A percentile compares a stretch with the other conserved stretches of the same genome.
Conservation (phyloP, 2,113 vertebrate species). For the Boulengeromyrus knoepffleri region DNA sequence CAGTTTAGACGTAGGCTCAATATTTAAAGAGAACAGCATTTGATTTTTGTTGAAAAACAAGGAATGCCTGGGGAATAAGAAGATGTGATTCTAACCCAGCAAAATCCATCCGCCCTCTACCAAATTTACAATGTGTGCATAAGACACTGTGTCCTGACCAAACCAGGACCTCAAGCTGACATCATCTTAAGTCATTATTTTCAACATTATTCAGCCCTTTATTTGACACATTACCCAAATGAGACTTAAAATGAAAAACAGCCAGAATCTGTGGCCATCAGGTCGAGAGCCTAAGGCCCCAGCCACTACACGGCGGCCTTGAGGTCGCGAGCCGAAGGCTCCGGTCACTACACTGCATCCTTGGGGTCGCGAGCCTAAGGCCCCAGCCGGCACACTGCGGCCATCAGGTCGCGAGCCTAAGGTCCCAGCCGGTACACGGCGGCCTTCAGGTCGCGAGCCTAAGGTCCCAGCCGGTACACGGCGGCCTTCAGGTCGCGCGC, state of each 20-base stretch:
- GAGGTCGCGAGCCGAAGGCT: too few species aligned
- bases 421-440: neutral
- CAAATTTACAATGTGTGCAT: neutral
- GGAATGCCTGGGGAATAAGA: neutral
- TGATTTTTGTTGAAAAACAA: neutral
- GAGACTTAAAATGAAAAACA: neutral
- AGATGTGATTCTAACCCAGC: neutral
- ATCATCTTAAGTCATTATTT: neutral
- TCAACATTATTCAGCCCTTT: neutral
- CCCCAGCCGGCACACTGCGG: neutral
- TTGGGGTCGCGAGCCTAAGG: too few species aligned
- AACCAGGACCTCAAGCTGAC: neutral
- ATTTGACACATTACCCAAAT: neutral
- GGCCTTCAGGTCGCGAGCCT: neutral
- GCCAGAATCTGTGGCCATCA: neutral
- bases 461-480: too few species aligned
- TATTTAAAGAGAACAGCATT: neutral
- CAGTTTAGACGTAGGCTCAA: neutral
- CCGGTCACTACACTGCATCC: too few species aligned
- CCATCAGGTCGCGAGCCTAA: neutral
- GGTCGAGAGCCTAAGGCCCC: too few species aligned
- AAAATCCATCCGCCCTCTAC: neutral
- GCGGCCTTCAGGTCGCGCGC: too few species aligned
- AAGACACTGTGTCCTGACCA: neutral
- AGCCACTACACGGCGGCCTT: fast-evolving